Evolutionary conservation across 2,888 invertebrate species (phyloP).

Genomic region (Euzophera pinguis): DNA sequence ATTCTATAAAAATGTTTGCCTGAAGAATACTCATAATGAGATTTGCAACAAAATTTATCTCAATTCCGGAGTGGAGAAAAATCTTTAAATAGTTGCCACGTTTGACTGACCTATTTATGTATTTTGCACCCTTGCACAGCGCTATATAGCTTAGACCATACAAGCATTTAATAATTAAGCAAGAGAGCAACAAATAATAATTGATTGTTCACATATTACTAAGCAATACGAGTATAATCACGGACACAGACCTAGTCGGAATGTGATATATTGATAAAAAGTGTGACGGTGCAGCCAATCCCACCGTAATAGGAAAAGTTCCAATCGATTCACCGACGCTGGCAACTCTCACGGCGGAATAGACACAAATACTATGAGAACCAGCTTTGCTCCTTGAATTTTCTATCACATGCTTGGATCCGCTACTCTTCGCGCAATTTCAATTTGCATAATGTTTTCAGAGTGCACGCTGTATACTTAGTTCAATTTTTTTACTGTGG

Average conservation of each 20-base stretch:
- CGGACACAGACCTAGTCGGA: constrained; percentile 4
- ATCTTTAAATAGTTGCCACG: too few relatives aligned
- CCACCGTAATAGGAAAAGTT: constrained; percentile 59
- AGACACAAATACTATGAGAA: constrained; percentile 23
- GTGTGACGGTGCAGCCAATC: constrained; percentile 43
- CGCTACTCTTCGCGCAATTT: constrained; percentile 15
- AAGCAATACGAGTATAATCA: too few relatives aligned
- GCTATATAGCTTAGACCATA: too few relatives aligned
- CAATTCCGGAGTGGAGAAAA: too few relatives aligned
- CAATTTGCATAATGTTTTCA: constrained; percentile 18
- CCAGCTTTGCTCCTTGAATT: constrained; percentile 16
- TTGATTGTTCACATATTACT: too few relatives aligned
- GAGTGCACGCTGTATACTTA: constrained; percentile 3
- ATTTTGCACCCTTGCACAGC: too few relatives aligned
- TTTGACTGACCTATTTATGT: too few relatives aligned
- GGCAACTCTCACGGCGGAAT: constrained; percentile 30
- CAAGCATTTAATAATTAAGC: too few relatives aligned
- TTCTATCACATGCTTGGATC: constrained; percentile 15
- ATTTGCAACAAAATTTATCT: not conserved
- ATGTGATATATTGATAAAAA: constrained; percentile 39
- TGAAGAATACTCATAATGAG: not conserved
- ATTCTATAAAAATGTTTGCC: too few relatives aligned
- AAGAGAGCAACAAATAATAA: too few relatives aligned
- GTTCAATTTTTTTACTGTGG: too few relatives aligned
- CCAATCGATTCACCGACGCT: constrained; percentile 45